Base-by-base conservation (phyloP, 2,888 invertebrate species). In the Rugalucina vietnamica region DNA sequence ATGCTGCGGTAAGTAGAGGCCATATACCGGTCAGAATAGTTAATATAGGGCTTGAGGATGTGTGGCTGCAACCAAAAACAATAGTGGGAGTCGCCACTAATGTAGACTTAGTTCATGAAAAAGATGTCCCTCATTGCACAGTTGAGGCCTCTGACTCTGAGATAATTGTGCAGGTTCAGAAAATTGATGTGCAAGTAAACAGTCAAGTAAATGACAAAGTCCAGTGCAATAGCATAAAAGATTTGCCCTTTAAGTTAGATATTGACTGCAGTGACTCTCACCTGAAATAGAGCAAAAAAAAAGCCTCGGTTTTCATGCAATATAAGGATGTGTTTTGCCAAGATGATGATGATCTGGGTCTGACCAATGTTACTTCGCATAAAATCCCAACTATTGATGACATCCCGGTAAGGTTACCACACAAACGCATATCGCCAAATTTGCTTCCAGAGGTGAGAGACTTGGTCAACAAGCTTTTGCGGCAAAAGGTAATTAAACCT, bases 341-440 rank as follows among this genome's bases (percentile, higher is more conserved):
- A 32, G 60, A 57, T 76, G 76, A 76, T 76, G 76, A 76, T 57
- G 76, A 76, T 76, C 29, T 76, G 10, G 76, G 76, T n/a, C 32
- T 60, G 36, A 76, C 76, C 12, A n/a, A 34, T 57, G n/a, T 36
- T 21, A 54, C 32, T 12, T 60, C 60, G 3, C 76, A 76, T 60
- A 54, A 76, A 34, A 60, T 76, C 24, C 60, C 60, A 8, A 60
- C 60, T 43, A 24, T 70, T 3, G 8, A 70, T 36, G 70, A 70
- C 14, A 4, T 12, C 5, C 70, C 70, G 8, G 24, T 70, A 3
- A 70, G 29, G 21, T 10, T 70, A 3, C 70, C 70, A 34, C 70
- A 74, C 14, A 74, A 29, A 14, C 74, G 27, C 24, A 49, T 74
- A 29, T 50, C 74, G 1, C 74, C 74, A 39, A 74, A 74, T n/a